phyloP scores from a whole-genome alignment of 2,888 invertebrate genomes.

The Cheilosia pagana region DNA sequence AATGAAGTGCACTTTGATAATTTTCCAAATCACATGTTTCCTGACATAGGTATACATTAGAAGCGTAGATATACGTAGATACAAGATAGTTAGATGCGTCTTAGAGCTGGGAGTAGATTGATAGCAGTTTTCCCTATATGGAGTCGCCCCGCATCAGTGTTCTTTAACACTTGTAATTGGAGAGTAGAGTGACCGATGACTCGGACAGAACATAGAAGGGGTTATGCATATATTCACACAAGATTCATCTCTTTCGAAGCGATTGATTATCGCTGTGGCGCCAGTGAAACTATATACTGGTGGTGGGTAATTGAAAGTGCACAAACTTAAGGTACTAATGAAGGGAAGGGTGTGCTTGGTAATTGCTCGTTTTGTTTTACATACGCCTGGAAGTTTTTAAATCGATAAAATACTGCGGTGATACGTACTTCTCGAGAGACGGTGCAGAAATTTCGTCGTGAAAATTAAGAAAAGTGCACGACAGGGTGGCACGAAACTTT shows the following conservation, averaged over 20 bases:
- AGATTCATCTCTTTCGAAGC: background rate
- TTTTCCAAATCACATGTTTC: conserved; percentile 56
- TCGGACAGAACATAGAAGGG: background rate
- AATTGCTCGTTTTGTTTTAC: background rate
- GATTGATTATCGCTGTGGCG: conserved; percentile 39
- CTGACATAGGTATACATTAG: conserved; percentile 34
- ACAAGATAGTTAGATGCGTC: background rate
- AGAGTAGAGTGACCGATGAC: conserved; percentile 22
- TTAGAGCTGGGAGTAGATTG: conserved; percentile 6
- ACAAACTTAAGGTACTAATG: conserved; percentile 27
- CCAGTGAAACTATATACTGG: conserved; percentile 38
- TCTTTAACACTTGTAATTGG: conserved; percentile 18
- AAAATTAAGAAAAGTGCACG: no score
- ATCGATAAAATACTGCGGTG: no score
- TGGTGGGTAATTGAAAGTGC: conserved; percentile 48
- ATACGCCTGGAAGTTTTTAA: no score
- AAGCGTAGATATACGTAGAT: background rate
- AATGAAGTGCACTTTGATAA: conserved; percentile 54
- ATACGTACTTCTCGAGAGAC: no score
- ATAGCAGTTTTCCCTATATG: conserved; percentile 14
- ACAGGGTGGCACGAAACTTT: no score
- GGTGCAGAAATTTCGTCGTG: no score
- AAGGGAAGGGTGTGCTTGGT: conserved; percentile 24
- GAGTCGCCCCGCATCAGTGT: conserved; percentile 27
- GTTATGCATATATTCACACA: background rate